phyloP scores from a whole-genome alignment of 64 coral and sea anemone species.

The Montipora sp. region DNA sequence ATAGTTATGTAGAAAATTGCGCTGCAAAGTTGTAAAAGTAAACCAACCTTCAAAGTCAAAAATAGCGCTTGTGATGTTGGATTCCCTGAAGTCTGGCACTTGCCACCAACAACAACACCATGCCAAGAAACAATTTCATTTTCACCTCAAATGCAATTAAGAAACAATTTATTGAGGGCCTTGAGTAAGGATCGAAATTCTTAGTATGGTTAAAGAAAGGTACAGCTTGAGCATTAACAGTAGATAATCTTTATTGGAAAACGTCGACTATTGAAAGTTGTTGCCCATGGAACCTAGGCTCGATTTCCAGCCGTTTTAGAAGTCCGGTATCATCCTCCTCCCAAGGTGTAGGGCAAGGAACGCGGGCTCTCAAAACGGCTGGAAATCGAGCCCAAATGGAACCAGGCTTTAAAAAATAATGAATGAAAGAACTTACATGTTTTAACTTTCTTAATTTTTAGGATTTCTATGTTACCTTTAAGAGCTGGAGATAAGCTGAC shows the following conservation, averaged over 20 bases:
- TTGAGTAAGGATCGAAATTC: not conserved
- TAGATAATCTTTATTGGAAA: not conserved
- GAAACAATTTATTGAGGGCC: not conserved
- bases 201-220: not conserved
- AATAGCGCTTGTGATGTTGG: constrained; percentile 67
- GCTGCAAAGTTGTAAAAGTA: too few species aligned
- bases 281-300: too few species aligned
- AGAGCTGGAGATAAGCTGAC: constrained; percentile 60
- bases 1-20: too few species aligned
- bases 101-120: constrained; percentile 63
- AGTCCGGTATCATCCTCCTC: too few species aligned
- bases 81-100: constrained; percentile 58
- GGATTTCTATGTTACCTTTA: constrained; percentile 31
- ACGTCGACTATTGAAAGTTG: too few species aligned
- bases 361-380: too few species aligned
- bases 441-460: not conserved
- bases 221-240: not conserved
- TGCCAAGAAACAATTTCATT: constrained; percentile 58
- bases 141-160: constrained; percentile 24
- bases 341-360: too few species aligned
- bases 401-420: not conserved
- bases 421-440: not conserved
- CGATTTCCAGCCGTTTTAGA: too few species aligned
- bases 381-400: too few species aligned
- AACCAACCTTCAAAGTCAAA: constrained; percentile 72